Conservation (phyloP, 1,140 invertebrate species). For the Alviniconcha marisindica region DNA sequence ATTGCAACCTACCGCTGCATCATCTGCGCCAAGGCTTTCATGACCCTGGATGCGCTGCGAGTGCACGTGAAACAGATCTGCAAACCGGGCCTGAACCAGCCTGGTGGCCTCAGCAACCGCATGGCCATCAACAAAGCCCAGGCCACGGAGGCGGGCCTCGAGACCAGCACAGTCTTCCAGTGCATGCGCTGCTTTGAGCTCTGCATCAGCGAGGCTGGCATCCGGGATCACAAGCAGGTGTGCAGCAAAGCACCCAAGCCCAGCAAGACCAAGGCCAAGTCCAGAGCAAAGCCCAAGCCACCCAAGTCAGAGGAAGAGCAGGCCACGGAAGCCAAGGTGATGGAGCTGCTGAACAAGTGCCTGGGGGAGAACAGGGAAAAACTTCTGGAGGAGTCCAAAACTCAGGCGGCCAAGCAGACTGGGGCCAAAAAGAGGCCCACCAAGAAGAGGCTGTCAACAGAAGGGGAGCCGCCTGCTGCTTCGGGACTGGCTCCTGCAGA, state of each 20-base stretch:
- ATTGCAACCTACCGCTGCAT: constrained; percentile 52
- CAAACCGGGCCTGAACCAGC: constrained; percentile 40
- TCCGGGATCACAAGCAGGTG: constrained; percentile 44
- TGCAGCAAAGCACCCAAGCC: constrained; percentile 42
- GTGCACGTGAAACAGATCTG: constrained; percentile 47
- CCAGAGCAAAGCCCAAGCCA: constrained; percentile 11
- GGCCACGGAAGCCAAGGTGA: constrained; percentile 21
- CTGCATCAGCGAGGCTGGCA: constrained; percentile 46
- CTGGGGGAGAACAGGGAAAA: constrained; percentile 24
- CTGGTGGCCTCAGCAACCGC: constrained; percentile 22
- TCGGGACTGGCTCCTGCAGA: not conserved
- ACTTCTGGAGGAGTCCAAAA: not conserved
- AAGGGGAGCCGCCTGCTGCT: not conserved
- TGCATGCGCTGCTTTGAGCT: constrained; percentile 48
- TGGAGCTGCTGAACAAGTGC: constrained; percentile 26
- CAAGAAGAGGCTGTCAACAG: constrained; percentile 17
- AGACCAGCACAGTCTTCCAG: constrained; percentile 50
- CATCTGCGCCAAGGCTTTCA: constrained; percentile 48
- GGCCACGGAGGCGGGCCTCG: constrained; percentile 40
- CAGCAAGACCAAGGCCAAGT: not conserved
- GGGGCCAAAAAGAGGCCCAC: not conserved
- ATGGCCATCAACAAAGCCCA: constrained; percentile 42
- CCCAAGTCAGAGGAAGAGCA: constrained; percentile 19
- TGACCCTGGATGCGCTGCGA: constrained; percentile 43
- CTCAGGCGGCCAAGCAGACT: constrained; percentile 8